Evolutionary conservation across 2,888 invertebrate species (phyloP).

Genomic region (Pristionchus exspectatus): DNA sequence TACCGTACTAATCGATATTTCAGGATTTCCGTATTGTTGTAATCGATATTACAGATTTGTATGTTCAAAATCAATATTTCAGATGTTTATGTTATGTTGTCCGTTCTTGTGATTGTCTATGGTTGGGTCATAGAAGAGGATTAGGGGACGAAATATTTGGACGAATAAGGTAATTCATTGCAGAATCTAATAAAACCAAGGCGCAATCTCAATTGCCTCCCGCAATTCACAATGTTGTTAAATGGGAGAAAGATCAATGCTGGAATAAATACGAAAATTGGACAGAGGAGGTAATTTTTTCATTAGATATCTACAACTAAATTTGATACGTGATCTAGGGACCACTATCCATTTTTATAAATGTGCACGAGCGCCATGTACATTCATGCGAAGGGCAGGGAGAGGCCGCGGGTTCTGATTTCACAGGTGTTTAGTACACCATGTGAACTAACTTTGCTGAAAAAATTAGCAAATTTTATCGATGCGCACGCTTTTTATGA

Average conservation of each 20-base stretch:
- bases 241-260: slow-evolving; percentile 54
- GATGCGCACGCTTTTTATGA: too few relatives aligned
- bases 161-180: neutral
- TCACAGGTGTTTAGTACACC: too few relatives aligned
- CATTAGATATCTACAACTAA: too few relatives aligned
- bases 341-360: too few relatives aligned
- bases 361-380: too few relatives aligned
- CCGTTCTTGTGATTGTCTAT: neutral
- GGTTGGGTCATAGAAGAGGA: neutral
- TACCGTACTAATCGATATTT: slow-evolving; percentile 5
- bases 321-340: too few relatives aligned
- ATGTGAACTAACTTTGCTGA: too few relatives aligned
- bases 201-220: neutral
- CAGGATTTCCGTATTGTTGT: neutral
- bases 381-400: too few relatives aligned
- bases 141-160: neutral
- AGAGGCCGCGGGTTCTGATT: too few relatives aligned
- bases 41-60: neutral
- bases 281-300: neutral
- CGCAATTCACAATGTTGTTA: slow-evolving; percentile 31
- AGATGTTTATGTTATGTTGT: neutral
- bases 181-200: neutral
- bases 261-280: slow-evolving; percentile 54
- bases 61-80: neutral
- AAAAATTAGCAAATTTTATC: too few relatives aligned